A percentile compares a stretch with the other conserved stretches of the same genome.
These are phyloP conservation scores for Nerophis ophidion DNA, from an alignment of 2,113 vertebrate genomes.

Conservation along the genomic window DNA sequence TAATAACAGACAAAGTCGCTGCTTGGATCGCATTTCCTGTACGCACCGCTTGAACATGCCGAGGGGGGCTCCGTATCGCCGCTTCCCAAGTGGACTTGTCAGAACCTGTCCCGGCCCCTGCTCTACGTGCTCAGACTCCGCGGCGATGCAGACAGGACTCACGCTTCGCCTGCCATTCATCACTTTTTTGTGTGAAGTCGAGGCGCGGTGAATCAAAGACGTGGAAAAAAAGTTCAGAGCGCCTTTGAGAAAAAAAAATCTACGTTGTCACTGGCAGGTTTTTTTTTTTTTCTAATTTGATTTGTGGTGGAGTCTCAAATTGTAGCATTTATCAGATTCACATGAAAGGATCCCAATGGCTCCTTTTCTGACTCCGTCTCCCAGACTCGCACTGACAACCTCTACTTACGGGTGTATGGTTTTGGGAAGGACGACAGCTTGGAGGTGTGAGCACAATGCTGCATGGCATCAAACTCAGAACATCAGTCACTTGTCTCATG, in stretches of 20 bases:
- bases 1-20: not conserved
- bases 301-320: slow-evolving; percentile 2
- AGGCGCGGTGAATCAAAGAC: not conserved
- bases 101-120: not conserved
- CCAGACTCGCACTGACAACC: not conserved
- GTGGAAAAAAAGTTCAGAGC: not conserved
- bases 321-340: slow-evolving; percentile 1
- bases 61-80: not conserved
- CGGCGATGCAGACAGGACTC: not conserved
- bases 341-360: not conserved
- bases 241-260: not conserved
- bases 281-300: not conserved
- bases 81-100: not conserved
- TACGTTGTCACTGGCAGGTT: not conserved
- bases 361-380: not conserved
- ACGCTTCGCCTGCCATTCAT: not conserved
- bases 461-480: not conserved
- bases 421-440: not conserved
- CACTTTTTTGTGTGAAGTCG: not conserved
- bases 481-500: too few species aligned
- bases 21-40: not conserved
- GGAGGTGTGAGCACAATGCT: not conserved
- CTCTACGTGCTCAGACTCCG: not conserved
- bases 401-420: not conserved
- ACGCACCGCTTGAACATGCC: not conserved